Evolutionary conservation across 2,113 vertebrate species (phyloP).

Genomic region (Antechinus stuartii): DNA sequence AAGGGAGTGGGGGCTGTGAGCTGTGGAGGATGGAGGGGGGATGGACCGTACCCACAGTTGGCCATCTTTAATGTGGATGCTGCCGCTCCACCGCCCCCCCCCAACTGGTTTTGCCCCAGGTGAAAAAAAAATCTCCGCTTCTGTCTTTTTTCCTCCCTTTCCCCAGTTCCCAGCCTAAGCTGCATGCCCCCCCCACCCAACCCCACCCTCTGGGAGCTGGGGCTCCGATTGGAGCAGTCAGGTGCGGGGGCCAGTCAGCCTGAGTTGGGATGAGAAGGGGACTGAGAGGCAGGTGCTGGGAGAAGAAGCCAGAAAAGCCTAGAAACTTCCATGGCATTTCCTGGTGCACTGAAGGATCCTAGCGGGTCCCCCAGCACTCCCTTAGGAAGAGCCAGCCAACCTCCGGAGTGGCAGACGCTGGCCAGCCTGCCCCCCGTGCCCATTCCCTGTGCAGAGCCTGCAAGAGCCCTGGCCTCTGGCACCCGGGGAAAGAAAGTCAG

Average conservation of each 20-base stretch:
- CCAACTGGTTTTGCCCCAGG: not conserved
- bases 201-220: not conserved
- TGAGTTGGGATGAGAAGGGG: slow-evolving; percentile 10
- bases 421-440: slow-evolving; percentile 69
- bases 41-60: not conserved
- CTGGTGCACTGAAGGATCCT: slow-evolving; percentile 41
- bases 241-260: slow-evolving; percentile 44
- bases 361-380: slow-evolving; percentile 48
- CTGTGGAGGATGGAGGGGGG: not conserved
- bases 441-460: slow-evolving; percentile 66
- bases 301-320: slow-evolving; percentile 61
- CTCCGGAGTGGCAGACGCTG: slow-evolving; percentile 68
- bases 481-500: slow-evolving; percentile 24
- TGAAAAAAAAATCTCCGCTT: not conserved
- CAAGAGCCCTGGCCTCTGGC: slow-evolving; percentile 51
- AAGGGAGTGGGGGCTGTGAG: not conserved
- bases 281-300: slow-evolving; percentile 51
- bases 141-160: not conserved
- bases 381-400: slow-evolving; percentile 59
- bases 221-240: not conserved
- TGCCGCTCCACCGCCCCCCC: not conserved
- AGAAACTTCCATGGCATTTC: slow-evolving; percentile 63
- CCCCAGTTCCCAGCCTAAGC: not conserved
- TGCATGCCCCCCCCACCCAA: not conserved
- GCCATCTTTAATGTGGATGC: not conserved